Evolutionary conservation across 1,140 invertebrate genomes (phyloP).

Genomic region (Augochlora pura): DNA sequence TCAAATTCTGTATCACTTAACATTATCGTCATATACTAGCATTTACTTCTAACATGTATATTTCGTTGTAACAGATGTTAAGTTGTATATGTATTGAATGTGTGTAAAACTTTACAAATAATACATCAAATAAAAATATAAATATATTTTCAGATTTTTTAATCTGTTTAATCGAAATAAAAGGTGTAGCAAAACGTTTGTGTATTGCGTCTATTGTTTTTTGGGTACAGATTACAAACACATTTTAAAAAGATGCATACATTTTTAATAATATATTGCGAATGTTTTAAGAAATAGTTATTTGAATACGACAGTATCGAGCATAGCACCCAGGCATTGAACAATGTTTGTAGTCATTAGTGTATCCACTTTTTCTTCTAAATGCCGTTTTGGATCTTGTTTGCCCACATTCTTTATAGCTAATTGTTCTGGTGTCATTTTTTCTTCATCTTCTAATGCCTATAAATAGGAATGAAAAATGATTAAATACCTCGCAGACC

Average conservation of each 20-base stretch:
- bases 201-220: conserved; percentile 44
- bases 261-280: conserved; percentile 67
- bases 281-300: conserved; percentile 78
- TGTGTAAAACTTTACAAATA: conserved; percentile 19
- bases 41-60: conserved; percentile 4
- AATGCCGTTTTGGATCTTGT: conserved; percentile 99
- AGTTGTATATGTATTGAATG: conserved; percentile 4
- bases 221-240: conserved; percentile 22
- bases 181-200: conserved; percentile 23
- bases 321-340: conserved; percentile 98
- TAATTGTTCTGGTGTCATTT: conserved; percentile 99
- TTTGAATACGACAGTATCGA: conserved; percentile 98
- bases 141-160: neutral
- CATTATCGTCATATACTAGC: neutral
- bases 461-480: conserved; percentile 65
- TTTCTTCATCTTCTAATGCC: conserved; percentile 99
- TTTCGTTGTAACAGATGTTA: neutral
- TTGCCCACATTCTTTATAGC: conserved; percentile 99
- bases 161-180: neutral
- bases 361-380: conserved; percentile 98
- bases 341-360: conserved; percentile 99
- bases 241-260: conserved; percentile 67
- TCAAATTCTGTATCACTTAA: neutral
- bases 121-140: conserved; percentile 59
- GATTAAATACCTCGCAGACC: neutral